phyloP scores from a whole-genome alignment of 1,140 invertebrate genomes.

The Mizuhopecten yessoensis region DNA sequence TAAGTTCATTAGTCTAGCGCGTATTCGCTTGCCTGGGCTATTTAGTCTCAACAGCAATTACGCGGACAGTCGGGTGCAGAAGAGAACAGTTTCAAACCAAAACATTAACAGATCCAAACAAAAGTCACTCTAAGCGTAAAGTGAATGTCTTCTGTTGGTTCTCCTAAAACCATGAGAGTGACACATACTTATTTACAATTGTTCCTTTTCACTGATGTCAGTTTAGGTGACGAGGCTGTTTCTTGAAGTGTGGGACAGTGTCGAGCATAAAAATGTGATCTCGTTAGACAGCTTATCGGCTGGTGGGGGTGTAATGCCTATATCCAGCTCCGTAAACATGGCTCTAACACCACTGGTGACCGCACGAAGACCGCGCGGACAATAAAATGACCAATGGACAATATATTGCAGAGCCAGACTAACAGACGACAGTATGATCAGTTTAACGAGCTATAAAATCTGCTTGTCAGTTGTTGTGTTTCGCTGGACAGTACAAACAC shows the following conservation, averaged over 20 bases:
- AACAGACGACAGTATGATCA: not conserved
- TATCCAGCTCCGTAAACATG: not conserved
- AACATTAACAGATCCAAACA: not conserved
- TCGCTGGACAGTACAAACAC: not conserved
- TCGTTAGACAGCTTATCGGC: not conserved
- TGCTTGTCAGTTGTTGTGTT: not conserved
- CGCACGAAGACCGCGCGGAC: not conserved
- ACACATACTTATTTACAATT: not conserved
- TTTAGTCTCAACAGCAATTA: too few relatives aligned
- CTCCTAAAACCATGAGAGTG: not conserved
- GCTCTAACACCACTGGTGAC: not conserved
- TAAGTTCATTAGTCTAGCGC: too few relatives aligned
- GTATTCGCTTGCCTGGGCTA: too few relatives aligned
- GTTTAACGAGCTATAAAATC: slow-evolving; percentile 10
- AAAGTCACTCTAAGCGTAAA: too few relatives aligned
- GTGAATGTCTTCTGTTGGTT: too few relatives aligned
- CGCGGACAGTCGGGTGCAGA: too few relatives aligned
- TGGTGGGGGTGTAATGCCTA: not conserved
- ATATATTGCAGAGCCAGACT: slow-evolving; percentile 7
- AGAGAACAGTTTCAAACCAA: not conserved
- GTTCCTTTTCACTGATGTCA: not conserved
- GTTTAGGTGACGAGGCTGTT: not conserved
- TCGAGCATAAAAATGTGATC: not conserved
- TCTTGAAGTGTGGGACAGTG: not conserved
- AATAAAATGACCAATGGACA: not conserved